Evolutionary conservation across 2,797 vertebrate species (phyloP).

Genomic region (Dendrocincla fuliginosa): DNA sequence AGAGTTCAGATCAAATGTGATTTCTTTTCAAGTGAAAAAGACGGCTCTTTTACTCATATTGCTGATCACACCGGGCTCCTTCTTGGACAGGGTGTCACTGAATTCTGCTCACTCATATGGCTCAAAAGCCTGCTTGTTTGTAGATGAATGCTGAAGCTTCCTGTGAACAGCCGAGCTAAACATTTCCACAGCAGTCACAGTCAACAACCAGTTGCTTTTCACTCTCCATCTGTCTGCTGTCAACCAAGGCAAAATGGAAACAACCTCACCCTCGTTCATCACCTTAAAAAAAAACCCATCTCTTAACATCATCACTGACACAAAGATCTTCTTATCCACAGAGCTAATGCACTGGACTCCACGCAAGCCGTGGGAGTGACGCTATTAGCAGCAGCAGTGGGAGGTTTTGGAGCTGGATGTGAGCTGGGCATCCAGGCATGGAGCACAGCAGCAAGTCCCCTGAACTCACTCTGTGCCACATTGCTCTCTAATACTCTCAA

Average conservation of each 20-base stretch:
- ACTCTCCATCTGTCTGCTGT: neutral
- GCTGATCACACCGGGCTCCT: rapidly evolving
- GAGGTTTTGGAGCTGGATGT: neutral
- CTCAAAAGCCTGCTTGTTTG: neutral
- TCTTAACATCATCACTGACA: neutral
- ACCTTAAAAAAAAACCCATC: neutral
- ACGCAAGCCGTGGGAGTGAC: neutral
- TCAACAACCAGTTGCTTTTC: neutral
- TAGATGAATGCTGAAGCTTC: neutral
- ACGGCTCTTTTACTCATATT: neutral
- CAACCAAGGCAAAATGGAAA: neutral
- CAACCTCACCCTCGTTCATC: neutral
- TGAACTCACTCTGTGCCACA: neutral
- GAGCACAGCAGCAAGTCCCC: neutral
- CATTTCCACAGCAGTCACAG: neutral
- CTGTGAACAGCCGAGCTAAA: neutral
- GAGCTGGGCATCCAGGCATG: neutral
- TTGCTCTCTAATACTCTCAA: neutral
- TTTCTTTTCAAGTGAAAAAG: neutral
- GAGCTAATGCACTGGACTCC: neutral
- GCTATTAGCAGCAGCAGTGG: neutral
- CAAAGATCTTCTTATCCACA: neutral
- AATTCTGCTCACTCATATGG: neutral
- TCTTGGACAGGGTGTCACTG: neutral
- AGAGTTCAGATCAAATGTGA: neutral